Conservation (phyloP, 2,888 invertebrate species). For the Tholera decimalis region DNA sequence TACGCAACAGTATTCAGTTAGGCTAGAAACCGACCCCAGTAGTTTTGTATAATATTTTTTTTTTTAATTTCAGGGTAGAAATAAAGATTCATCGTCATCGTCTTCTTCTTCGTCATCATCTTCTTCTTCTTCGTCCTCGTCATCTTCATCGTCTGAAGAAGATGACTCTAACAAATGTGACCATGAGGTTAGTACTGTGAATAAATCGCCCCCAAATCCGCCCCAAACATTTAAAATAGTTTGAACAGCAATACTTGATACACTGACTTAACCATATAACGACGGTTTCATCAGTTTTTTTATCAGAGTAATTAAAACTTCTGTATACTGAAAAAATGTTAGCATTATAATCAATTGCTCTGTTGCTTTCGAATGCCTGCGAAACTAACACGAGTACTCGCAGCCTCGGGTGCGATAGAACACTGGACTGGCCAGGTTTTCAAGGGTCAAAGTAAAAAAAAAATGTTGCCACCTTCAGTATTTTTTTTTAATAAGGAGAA, state of each 20-base stretch:
- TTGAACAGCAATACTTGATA: background rate
- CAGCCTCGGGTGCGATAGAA: too few relatives aligned
- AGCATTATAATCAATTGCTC: background rate
- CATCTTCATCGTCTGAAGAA: slow-evolving; percentile 75
- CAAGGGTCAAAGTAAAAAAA: too few relatives aligned
- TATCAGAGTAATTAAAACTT: background rate
- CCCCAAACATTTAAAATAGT: background rate
- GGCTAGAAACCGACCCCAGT: too few relatives aligned
- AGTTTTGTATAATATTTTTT: background rate
- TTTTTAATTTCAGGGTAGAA: slow-evolving; percentile 66
- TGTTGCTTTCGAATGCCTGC: background rate
- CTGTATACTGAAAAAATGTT: too few relatives aligned
- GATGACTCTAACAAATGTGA: slow-evolving; percentile 49
- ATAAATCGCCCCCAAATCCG: background rate
- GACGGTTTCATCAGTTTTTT: background rate
- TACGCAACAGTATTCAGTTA: too few relatives aligned
- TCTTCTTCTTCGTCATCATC: slow-evolving; percentile 73
- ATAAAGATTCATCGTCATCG: slow-evolving; percentile 72
- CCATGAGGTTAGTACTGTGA: slow-evolving; percentile 62
- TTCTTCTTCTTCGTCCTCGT: slow-evolving; percentile 73
- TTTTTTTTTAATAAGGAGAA: too few relatives aligned
- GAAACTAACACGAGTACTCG: too few relatives aligned
- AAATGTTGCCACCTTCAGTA: too few relatives aligned
- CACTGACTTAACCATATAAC: background rate
- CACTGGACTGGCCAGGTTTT: too few relatives aligned